These are phyloP conservation scores for Xestia xanthographa DNA, from an alignment of 2,888 invertebrate genomes.

Conservation along the genomic window DNA sequence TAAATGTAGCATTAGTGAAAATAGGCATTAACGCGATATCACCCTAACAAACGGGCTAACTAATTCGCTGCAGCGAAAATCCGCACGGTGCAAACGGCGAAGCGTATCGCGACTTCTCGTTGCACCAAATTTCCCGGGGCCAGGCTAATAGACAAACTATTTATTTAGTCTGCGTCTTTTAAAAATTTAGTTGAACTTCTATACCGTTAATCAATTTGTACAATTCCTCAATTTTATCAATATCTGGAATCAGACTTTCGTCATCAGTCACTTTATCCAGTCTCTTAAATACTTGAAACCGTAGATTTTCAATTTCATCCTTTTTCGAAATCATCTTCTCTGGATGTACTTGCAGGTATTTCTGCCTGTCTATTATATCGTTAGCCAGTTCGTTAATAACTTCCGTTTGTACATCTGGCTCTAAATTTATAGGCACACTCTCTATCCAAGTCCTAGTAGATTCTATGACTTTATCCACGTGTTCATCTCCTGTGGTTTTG, in stretches of 20 bases:
- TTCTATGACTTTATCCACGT: neutral
- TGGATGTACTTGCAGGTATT: conserved; percentile 75
- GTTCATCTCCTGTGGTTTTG: neutral
- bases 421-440: conserved; percentile 58
- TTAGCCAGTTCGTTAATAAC: conserved; percentile 69
- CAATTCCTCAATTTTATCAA: conserved; percentile 64
- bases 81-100: neutral
- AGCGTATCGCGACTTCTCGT: neutral
- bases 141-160: no score
- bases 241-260: conserved; percentile 46
- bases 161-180: no score
- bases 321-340: conserved; percentile 60
- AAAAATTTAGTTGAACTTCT: neutral
- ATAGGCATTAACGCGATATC: neutral
- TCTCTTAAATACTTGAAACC: conserved; percentile 75
- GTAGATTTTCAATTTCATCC: conserved; percentile 76
- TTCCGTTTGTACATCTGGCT: conserved; percentile 56
- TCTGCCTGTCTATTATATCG: conserved; percentile 75
- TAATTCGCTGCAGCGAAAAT: neutral
- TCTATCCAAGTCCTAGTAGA: conserved; percentile 58
- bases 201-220: conserved; percentile 50
- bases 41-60: neutral
- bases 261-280: conserved; percentile 66
- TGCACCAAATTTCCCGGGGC: neutral
- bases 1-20: neutral